Base-by-base conservation (phyloP, 1,140 invertebrate genomes). In the Andricus grossulariae region DNA sequence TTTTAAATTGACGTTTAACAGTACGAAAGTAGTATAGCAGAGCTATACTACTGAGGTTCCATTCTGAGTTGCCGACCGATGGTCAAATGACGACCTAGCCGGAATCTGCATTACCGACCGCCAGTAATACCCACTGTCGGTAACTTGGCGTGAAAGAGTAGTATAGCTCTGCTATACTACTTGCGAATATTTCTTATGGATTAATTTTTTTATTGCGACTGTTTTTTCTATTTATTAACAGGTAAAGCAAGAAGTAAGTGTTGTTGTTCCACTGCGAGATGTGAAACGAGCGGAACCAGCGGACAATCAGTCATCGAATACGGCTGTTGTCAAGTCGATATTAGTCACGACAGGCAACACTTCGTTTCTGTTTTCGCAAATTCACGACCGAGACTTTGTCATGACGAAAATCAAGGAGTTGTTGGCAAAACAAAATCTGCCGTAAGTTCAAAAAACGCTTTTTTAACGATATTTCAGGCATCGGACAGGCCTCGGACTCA, bases 321-420 rank as follows among this genome's bases (percentile, higher is more conserved):
- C 88, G 76, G 92, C 90, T 72, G 91, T 94, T n/a, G 95, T 96
- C 80, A 95, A 96, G 86, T 95, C 95, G 10, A 95, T 99, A 76
- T 93, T 97, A n/a, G 94, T 99, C 18, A 97, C 96, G 7, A 97
- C 96, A 0, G 93, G 95, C 72, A 95, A 95, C 91, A 94, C 95
- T 45, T 96, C 95, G 86, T 98, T 98, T 91, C 93, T 98, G 50
- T 98, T 99, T 91, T 95, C 96, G 25, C 95, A 97, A 88, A 95
- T 99, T 83, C 93, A 94, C 50, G 98, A 99, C 88, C 92, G 97
- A 77, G 95, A 98, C 86, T 97, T 98, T 90, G 93, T 99, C 1
- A 94, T 98, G 16, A 94, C 96, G 84, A 99, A 98, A 90, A 95
- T 99, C 75, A 96, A 96, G 0, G 97, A 98, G 88, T 93, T 99